Conservation (phyloP, 2,888 invertebrate genomes). For the Heteromurus nitidus region DNA sequence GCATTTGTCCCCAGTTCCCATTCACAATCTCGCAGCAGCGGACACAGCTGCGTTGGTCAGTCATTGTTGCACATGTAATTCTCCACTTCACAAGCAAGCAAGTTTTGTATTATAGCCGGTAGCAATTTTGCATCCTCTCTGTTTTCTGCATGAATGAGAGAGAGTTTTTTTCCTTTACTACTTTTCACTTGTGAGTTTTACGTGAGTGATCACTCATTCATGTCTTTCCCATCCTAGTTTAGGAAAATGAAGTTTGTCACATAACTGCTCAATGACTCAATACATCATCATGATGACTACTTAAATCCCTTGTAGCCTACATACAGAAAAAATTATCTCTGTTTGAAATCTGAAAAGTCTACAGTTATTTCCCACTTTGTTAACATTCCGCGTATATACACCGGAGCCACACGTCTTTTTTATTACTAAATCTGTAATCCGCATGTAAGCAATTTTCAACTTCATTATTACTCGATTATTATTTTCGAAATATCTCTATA, state of each 20-base stretch:
- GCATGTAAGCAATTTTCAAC: conserved; percentile 14
- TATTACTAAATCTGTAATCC: no score
- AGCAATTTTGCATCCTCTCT: no score
- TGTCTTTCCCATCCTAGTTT: conserved; percentile 57
- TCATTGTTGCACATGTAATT: no score
- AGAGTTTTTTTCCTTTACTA: no score
- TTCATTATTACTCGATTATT: conserved; percentile 15
- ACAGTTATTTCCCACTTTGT: conserved; percentile 44
- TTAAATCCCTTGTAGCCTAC: conserved; percentile 16
- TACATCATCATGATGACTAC: conserved; percentile 1
- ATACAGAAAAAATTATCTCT: conserved; percentile 14
- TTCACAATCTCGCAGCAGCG: no score
- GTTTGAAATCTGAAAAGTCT: conserved; percentile 33
- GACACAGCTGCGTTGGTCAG: no score
- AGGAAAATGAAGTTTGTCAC: conserved; percentile 44
- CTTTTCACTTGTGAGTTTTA: no score
- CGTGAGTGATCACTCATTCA: conserved; percentile 53
- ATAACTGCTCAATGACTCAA: conserved; percentile 38
- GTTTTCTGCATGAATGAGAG: no score
- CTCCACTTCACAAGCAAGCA: no score
- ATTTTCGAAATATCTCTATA: background rate
- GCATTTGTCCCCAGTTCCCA: no score
- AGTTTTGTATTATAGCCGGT: no score
- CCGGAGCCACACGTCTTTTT: background rate
- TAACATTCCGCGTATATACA: background rate